Conservation (phyloP, 2,797 vertebrate genomes). For the Buceros bicornis region DNA sequence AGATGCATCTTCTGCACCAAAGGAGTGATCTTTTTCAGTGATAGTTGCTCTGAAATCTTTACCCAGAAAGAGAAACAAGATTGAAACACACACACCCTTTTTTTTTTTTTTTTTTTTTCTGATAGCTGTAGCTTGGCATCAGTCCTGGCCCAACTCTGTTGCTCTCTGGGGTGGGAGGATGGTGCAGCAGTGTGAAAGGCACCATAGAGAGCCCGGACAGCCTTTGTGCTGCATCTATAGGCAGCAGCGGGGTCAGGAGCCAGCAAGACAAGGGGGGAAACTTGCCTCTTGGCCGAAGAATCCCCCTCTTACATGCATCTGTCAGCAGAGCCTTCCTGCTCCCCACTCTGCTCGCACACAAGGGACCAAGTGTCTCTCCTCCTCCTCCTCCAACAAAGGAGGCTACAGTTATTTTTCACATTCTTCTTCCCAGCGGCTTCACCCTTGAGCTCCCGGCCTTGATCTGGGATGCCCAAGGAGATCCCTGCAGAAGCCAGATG, state of each 20-base stretch:
- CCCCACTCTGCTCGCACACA: constrained; percentile 49
- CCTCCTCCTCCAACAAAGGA: constrained; percentile 50
- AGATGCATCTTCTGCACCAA: background rate
- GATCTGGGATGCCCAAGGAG: background rate
- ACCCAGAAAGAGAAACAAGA: background rate
- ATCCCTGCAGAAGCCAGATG: background rate
- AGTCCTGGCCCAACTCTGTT: fast-evolving
- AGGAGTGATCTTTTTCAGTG: fast-evolving
- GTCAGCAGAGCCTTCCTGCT: constrained; percentile 33
- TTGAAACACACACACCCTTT: background rate
- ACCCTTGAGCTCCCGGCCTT: background rate
- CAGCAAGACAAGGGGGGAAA: background rate
- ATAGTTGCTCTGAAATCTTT: background rate
- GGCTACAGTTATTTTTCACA: constrained; percentile 51
- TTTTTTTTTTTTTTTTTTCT: too few species aligned
- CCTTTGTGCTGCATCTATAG: background rate
- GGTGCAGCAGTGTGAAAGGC: background rate
- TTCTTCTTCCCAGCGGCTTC: background rate
- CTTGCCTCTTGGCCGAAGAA: background rate
- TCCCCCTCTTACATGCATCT: background rate
- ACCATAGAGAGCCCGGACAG: background rate
- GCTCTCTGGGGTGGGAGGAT: background rate
- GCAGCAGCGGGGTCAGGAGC: background rate
- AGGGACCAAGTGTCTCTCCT: constrained; percentile 76
- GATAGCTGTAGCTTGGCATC: background rate